Conservation (phyloP, 2,113 vertebrate species). For the Prunella fulvescens region DNA sequence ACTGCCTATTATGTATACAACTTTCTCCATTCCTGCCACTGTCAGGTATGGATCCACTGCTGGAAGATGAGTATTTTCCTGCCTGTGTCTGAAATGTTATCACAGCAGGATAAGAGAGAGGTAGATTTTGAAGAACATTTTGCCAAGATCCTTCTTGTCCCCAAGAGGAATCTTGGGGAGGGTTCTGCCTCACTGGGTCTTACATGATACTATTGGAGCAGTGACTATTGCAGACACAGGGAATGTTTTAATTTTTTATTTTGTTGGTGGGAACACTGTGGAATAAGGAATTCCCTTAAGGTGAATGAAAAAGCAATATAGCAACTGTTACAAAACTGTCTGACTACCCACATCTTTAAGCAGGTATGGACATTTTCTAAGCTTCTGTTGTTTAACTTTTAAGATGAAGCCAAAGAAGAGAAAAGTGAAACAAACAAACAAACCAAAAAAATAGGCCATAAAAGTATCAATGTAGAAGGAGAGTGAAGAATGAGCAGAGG, state of each 20-base stretch:
- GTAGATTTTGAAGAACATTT: background rate
- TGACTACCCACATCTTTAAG: background rate
- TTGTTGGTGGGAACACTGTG: background rate
- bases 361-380: background rate
- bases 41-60: background rate
- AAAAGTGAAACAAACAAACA: background rate
- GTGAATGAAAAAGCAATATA: background rate
- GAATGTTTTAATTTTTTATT: background rate
- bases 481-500: background rate
- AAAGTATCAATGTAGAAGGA: background rate
- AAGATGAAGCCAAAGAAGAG: background rate
- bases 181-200: background rate
- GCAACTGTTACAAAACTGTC: background rate
- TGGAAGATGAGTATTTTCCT: background rate
- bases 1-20: background rate
- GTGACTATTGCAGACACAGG: background rate
- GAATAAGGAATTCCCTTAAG: background rate
- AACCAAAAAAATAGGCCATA: too few species aligned
- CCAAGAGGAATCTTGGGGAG: background rate
- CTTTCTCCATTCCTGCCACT: background rate
- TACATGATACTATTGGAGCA: fast-evolving
- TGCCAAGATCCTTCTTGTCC: background rate
- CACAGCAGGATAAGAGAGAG: background rate
- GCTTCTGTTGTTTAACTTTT: background rate
- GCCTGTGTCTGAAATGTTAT: background rate